Conservation (phyloP, 2,113 vertebrate species). For the Alces alces region DNA sequence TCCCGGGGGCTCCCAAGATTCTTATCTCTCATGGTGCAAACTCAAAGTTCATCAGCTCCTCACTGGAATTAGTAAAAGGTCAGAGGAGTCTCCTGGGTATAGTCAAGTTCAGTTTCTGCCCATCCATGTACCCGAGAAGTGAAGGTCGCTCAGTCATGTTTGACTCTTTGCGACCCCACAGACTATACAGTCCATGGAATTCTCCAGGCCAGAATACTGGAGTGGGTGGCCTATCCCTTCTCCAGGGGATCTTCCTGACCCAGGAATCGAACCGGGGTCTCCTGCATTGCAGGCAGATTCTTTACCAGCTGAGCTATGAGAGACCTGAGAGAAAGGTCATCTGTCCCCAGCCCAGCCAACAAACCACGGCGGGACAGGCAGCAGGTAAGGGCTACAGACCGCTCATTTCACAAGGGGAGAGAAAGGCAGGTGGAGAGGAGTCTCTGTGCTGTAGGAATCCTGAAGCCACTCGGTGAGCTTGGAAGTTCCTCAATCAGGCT, state of each 20-base stretch:
- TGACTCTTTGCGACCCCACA: background rate
- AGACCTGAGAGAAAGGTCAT: background rate
- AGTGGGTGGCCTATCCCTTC: background rate
- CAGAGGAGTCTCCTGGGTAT: background rate
- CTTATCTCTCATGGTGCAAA: background rate
- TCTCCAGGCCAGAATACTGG: background rate
- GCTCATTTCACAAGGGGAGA: background rate
- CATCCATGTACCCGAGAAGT: background rate
- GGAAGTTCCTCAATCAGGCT: fast-evolving
- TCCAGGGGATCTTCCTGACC: background rate
- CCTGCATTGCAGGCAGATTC: background rate
- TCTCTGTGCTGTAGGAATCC: background rate
- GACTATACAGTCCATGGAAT: background rate
- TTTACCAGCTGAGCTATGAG: background rate
- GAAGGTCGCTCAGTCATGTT: background rate
- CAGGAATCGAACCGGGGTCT: fast-evolving
- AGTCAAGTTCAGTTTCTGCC: background rate
- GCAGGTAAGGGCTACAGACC: fast-evolving
- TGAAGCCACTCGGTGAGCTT: fast-evolving
- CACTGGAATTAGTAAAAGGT: too few species aligned
- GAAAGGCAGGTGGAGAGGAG: background rate
- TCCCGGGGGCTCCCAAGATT: background rate
- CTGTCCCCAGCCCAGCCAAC: too few species aligned
- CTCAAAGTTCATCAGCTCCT: background rate
- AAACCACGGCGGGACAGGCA: fast-evolving